These are phyloP conservation scores for Sebastes schlegelii DNA, from an alignment of 2,113 vertebrate species.

Conservation along the genomic window DNA sequence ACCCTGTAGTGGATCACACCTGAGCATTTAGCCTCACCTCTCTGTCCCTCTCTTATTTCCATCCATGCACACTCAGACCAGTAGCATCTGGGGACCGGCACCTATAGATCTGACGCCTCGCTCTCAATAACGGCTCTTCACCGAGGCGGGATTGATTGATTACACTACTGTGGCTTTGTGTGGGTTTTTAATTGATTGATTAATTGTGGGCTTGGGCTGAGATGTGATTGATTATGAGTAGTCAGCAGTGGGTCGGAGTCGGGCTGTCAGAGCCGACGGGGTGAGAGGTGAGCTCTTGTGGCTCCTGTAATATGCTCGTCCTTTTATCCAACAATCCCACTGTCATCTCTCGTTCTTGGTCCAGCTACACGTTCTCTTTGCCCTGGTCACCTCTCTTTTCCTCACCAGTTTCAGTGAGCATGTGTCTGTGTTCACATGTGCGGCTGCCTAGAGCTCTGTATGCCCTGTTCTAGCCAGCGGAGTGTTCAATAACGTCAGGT, in stretches of 20 bases:
- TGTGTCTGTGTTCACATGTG: conserved; percentile 29
- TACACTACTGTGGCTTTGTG: conserved; percentile 70
- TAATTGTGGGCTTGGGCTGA: conserved; percentile 65
- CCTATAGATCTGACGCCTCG: conserved; percentile 66
- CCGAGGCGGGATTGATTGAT: conserved; percentile 77
- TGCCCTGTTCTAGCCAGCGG: conserved; percentile 57
- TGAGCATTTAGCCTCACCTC: conserved; percentile 63
- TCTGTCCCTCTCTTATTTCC: conserved; percentile 23
- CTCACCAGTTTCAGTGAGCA: conserved; percentile 32
- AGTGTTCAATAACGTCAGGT: conserved; percentile 60
- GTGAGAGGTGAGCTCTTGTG: conserved; percentile 55
- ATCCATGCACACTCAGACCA: conserved; percentile 23
- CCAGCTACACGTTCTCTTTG: conserved; percentile 58
- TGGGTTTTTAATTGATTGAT: conserved; percentile 83
- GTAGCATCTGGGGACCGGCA: conserved; percentile 38
- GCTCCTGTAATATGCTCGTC: conserved; percentile 33
- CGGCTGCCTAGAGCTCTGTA: conserved; percentile 53
- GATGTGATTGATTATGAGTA: conserved; percentile 78
- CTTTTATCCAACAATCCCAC: conserved; percentile 49
- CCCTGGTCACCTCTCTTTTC: conserved; percentile 40
- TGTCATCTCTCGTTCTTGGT: conserved; percentile 37
- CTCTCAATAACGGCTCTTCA: conserved; percentile 62
- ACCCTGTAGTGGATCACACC: conserved; percentile 62
- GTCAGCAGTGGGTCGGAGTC: conserved; percentile 49
- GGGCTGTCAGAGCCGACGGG: conserved; percentile 52